Base-by-base conservation (phyloP, 1,140 invertebrate species). In the Drosophila kohkoa region DNA sequence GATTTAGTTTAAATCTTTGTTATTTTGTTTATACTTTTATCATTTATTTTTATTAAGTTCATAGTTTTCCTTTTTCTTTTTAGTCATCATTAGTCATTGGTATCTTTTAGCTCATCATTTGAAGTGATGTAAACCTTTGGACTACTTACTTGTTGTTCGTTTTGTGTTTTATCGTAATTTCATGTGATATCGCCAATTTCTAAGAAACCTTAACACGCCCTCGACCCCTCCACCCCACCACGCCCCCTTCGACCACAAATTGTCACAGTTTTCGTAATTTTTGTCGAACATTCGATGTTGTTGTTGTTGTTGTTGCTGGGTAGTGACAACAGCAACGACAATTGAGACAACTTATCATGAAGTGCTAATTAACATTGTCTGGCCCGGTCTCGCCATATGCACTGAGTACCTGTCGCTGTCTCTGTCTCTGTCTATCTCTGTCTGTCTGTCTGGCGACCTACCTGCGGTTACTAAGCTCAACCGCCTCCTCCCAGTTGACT, bases 301-400 rank as follows among this genome's bases (percentile, higher is more conserved):
- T 38, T 66, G n/a, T 54, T 52, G 38, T 35, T 55, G 60, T 49
- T 60, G 62, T 35, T 69, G 62, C 28, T 69, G 60, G 28, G 54
- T 54, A 41, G 58, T 65, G 55, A 72, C 69, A 63, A 59, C 76
- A 60, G 45, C 79, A 70, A 64, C 79, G 70, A 72, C 68, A 55
- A 41, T 87, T 87, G 82, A 87, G 82, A 80, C 83, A 88, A 88
- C 83, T 88, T 87, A 83, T 87, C 83, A 88, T 80, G 70, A 82
- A 83, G 83, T 87, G 83, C 83, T 87, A 87, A 87, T 87, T 87
- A 87, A 87, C 83, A 87, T 87, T 87, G 83, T 87, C 83, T 88
- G 83, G 79, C 38, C 70, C 58, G 78, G 70, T 71, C 66, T 77
- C 66, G 77, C 45, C 55, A 54, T 62, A 51, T 57, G 28, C 46